phyloP scores from a whole-genome alignment of 1,140 invertebrate genomes.

The Drosophila bipectinata region DNA sequence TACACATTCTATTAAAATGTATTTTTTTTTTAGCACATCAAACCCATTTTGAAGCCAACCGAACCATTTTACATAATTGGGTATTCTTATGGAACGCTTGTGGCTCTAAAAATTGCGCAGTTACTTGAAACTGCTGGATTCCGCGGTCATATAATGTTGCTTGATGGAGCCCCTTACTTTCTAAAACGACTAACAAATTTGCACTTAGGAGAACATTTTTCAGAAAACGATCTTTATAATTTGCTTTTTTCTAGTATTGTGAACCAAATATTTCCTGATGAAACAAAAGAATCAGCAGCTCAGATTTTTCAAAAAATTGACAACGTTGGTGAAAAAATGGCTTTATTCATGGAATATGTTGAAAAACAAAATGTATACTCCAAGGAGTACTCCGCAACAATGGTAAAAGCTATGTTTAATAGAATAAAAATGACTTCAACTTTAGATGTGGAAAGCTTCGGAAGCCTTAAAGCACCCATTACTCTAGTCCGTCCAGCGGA shows the following conservation, averaged over 20 bases:
- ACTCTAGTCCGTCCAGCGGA: constrained; percentile 87
- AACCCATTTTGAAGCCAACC: constrained; percentile 86
- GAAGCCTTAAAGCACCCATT: constrained; percentile 85
- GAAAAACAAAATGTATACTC: constrained; percentile 84
- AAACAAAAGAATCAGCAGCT: constrained; percentile 85
- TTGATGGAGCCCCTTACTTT: constrained; percentile 87
- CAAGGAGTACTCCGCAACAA: constrained; percentile 84
- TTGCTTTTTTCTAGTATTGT: constrained; percentile 85
- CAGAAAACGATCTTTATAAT: constrained; percentile 85
- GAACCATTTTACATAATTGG: constrained; percentile 86
- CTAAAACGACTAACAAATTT: constrained; percentile 84
- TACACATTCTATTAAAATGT: no score
- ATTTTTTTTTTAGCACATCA: constrained; percentile 76
- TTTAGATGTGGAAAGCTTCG: constrained; percentile 84
- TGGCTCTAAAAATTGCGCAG: constrained; percentile 85
- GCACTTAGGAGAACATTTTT: constrained; percentile 76
- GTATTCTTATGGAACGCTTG: constrained; percentile 88
- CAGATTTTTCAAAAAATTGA: constrained; percentile 70
- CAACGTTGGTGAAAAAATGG: constrained; percentile 58
- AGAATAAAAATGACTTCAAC: constrained; percentile 85
- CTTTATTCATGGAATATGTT: constrained; percentile 66
- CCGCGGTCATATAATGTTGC: constrained; percentile 85
- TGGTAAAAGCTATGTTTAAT: constrained; percentile 85
- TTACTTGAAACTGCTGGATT: constrained; percentile 86
- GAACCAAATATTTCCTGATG: constrained; percentile 85